Percentiles rank a stretch among this genome's conserved stretches.
phyloP scores from a whole-genome alignment of 2,113 vertebrate genomes.

The Elanoides forficatus region DNA sequence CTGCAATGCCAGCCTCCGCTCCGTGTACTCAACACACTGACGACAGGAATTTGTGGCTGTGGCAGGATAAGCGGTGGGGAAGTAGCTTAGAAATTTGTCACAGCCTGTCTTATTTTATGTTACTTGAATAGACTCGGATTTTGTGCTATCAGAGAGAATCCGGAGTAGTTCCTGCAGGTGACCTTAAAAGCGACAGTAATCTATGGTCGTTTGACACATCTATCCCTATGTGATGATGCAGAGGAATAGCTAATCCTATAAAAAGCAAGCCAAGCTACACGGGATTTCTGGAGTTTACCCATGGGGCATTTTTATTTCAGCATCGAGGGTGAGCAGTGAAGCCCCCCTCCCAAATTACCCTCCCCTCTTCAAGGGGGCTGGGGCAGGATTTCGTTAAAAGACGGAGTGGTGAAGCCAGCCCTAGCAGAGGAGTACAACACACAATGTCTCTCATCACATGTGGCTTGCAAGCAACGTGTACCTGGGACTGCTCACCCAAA shows the following conservation, averaged over 20 bases:
- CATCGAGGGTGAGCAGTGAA: background rate
- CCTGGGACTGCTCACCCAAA: background rate
- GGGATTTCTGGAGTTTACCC: conserved; percentile 20
- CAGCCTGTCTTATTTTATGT: background rate
- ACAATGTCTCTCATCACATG: background rate
- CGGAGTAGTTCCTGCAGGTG: background rate
- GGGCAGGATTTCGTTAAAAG: background rate
- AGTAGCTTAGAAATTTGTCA: conserved; percentile 20
- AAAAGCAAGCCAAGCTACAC: background rate
- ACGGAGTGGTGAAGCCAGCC: fast-evolving
- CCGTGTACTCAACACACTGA: background rate
- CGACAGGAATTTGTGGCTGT: background rate
- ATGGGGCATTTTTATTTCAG: background rate
- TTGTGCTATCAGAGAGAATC: background rate
- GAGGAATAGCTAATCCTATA: conserved; percentile 7
- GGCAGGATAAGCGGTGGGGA: background rate
- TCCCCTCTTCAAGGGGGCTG: background rate
- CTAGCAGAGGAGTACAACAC: fast-evolving
- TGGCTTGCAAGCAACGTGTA: fast-evolving
- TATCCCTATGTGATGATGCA: background rate
- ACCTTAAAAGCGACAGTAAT: background rate
- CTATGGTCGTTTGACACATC: background rate
- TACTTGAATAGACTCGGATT: background rate
- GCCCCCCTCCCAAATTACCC: background rate
- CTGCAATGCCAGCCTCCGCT: background rate